Conservation (phyloP, 1,140 invertebrate species). For the Drosophila navojoa region DNA sequence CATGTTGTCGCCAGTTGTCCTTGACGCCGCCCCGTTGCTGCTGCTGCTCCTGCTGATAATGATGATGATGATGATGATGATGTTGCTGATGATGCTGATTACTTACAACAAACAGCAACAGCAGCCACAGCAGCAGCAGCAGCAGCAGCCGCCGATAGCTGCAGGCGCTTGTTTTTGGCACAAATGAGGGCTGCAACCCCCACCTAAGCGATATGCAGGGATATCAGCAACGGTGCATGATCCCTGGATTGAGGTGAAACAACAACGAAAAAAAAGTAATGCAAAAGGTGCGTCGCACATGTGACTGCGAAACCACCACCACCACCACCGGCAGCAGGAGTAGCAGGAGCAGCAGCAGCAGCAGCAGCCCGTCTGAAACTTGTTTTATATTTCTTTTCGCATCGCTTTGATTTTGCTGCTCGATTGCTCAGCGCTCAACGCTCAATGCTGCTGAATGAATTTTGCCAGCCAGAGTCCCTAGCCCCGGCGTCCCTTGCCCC, state of each 20-base stretch:
- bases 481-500: conserved; percentile 10
- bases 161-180: conserved; percentile 53
- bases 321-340: background rate
- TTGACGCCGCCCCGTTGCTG: conserved; percentile 48
- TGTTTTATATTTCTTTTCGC: conserved; percentile 59
- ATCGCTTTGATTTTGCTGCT: conserved; percentile 76
- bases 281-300: conserved; percentile 70
- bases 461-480: conserved; percentile 6
- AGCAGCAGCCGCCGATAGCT: conserved; percentile 57
- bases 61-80: conserved; percentile 28
- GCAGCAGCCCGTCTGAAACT: conserved; percentile 55
- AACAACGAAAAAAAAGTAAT: conserved; percentile 52
- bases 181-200: conserved; percentile 80
- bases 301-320: conserved; percentile 67
- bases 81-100: conserved; percentile 80
- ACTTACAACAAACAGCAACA: conserved; percentile 73
- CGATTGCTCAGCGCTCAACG: conserved; percentile 64
- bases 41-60: conserved; percentile 1
- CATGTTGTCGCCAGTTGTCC: conserved; percentile 79
- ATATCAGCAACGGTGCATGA: conserved; percentile 71
- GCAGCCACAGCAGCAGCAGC: conserved; percentile 36
- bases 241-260: conserved; percentile 73
- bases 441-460: conserved; percentile 36
- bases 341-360: conserved; percentile 43
- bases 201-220: conserved; percentile 50